Evolutionary conservation across 2,113 vertebrate genomes (phyloP), one percentile per base, ranked within the genome.

Genomic region (Rostratula benghalensis): DNA sequence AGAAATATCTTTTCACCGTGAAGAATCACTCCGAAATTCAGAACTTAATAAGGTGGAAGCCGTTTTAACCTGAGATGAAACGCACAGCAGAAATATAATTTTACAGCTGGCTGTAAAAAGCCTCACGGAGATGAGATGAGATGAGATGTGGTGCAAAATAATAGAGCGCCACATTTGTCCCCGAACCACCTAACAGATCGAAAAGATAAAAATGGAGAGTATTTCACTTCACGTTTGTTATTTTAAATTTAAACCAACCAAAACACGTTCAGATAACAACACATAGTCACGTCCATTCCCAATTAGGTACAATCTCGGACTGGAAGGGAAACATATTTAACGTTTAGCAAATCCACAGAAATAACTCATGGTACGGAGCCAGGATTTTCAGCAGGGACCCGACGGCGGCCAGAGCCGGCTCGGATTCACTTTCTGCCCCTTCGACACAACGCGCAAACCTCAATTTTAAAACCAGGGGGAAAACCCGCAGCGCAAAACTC

Each of bases 261-360:
- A 60, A 89, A 30, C 1, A 24, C 0, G 4, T 20, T 33, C 21
- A 3, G 64, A 37, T 6, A 74, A 23, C 46, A n/a, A 4, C 23
- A 48, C 17, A 19, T 1, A 50, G 70, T 3, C 46, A 3, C 21
- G 4, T 9, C 79, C 7, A 6, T 24, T 50, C 30, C 82, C 83
- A 30, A 3, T 5, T 1, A 37, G 43, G 48, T 25, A 8, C 1
- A 18, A 19, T 9, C 35, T 20, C 33, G 10, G 46, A 6, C 28
- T 0, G 8, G 14, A 37, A 9, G 30, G 9, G 21, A 65, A 68
- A 13, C 11, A 0, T 8, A 20, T 3, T 53, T 10, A 9, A 4
- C 1, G 20, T 30, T 25, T 3, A 24, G 18, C 53, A 46, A 71
- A 80, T 0, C 19, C 53, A 10, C 31, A 7, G 30, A 33, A 86